Percentiles rank a stretch among this genome's conserved stretches.
These are phyloP conservation scores for Tanytarsus gracilentus DNA, from an alignment of 2,888 invertebrate genomes.

Conservation along the genomic window DNA sequence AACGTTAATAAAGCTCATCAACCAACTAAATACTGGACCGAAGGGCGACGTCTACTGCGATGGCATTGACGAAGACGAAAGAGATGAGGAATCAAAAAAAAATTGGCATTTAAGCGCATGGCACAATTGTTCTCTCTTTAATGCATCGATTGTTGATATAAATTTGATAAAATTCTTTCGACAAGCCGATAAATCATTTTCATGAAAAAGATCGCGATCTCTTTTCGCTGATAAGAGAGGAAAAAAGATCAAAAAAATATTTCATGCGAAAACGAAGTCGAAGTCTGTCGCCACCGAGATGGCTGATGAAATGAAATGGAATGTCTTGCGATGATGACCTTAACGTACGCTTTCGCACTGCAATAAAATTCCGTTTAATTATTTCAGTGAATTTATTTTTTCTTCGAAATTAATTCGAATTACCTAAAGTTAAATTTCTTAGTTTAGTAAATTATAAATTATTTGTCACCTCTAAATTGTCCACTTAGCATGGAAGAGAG, in stretches of 20 bases:
- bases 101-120: conserved; percentile 25
- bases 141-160: neutral
- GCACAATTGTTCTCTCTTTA: conserved; percentile 13
- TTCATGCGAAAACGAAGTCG: too few species aligned
- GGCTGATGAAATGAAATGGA: too few species aligned
- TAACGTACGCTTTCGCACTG: too few species aligned
- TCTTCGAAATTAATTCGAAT: too few species aligned
- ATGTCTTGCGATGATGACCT: too few species aligned
- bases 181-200: conserved; percentile 26
- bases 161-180: conserved; percentile 14
- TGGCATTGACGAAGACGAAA: neutral
- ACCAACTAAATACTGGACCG: conserved; percentile 23
- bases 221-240: neutral
- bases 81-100: conserved; percentile 7
- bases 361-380: too few species aligned
- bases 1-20: conserved; percentile 28
- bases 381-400: too few species aligned
- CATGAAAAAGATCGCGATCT: conserved; percentile 1
- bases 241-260: neutral
- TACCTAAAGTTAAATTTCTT: too few species aligned
- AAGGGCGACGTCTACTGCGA: neutral
- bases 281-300: too few species aligned
- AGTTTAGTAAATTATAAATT: too few species aligned
- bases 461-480: too few species aligned
- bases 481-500: too few species aligned